These are phyloP conservation scores for Tricholaema leucomelas DNA, from an alignment of 2,113 vertebrate genomes.

Conservation along the genomic window DNA sequence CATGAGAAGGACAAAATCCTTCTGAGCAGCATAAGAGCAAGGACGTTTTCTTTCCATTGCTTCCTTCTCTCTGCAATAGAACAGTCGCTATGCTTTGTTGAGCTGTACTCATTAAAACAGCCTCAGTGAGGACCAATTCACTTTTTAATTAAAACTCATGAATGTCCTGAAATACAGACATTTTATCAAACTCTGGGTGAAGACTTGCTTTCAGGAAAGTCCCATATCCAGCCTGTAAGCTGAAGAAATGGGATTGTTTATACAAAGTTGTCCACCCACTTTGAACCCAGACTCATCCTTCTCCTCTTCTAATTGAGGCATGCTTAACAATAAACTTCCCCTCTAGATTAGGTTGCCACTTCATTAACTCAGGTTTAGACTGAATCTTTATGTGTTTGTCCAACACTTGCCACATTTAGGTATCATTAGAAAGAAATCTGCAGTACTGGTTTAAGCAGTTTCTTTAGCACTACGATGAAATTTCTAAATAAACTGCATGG, in stretches of 20 bases:
- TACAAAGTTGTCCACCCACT: background rate
- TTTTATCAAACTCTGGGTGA: background rate
- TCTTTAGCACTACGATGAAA: background rate
- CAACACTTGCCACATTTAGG: background rate
- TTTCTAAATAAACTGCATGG: background rate
- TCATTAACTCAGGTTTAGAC: background rate
- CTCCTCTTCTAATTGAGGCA: background rate
- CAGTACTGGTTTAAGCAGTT: background rate
- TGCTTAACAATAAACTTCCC: background rate
- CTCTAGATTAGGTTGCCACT: background rate
- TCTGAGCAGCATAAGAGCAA: background rate
- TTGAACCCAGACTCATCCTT: background rate
- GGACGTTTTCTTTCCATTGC: background rate
- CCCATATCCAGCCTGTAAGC: background rate
- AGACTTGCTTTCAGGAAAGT: background rate
- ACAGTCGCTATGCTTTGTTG: background rate
- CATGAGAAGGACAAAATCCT: constrained; percentile 14
- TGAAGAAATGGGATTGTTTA: background rate
- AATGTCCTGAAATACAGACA: background rate
- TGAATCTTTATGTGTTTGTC: background rate
- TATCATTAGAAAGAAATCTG: background rate
- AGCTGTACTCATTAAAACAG: background rate
- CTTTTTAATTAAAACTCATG: background rate
- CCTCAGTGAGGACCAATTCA: background rate
- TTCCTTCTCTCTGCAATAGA: background rate